These are phyloP conservation scores for Luffia ferchaultella DNA, from an alignment of 2,888 invertebrate species.

Conservation along the genomic window DNA sequence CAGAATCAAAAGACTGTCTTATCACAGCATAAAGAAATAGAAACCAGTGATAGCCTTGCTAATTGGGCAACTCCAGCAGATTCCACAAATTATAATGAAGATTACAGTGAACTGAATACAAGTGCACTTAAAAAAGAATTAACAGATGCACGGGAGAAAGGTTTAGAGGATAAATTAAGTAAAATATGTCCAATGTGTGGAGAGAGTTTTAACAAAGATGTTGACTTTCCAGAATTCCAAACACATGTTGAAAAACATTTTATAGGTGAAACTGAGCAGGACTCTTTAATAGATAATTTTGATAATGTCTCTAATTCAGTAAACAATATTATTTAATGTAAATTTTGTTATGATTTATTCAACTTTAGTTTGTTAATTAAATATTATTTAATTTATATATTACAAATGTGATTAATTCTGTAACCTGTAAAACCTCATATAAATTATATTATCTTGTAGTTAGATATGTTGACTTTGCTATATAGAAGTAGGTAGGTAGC, in stretches of 20 bases:
- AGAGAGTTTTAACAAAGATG: conserved; percentile 63
- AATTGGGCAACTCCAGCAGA: conserved; percentile 56
- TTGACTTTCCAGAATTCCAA: conserved; percentile 71
- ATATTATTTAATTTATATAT: no score
- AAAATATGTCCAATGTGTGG: conserved; percentile 83
- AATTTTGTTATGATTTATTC: no score
- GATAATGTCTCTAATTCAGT: conserved; percentile 51
- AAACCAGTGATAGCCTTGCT: conserved; percentile 52
- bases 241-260: conserved; percentile 83
- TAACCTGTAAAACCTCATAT: no score
- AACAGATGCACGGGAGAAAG: conserved; percentile 21
- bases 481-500: no score
- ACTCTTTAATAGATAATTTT: conserved; percentile 60
- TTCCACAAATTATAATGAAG: conserved; percentile 44
- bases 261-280: conserved; percentile 61
- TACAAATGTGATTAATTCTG: no score
- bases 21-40: conserved; percentile 54
- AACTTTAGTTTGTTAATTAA: no score
- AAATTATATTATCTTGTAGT: no score
- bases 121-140: conserved; percentile 31
- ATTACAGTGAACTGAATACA: conserved; percentile 37
- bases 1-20: conserved; percentile 34
- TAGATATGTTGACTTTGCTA: no score
- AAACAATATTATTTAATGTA: conserved; percentile 33
- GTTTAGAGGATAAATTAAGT: conserved; percentile 31